Conservation (phyloP, 2,113 vertebrate genomes). For the Arizona elegans region DNA sequence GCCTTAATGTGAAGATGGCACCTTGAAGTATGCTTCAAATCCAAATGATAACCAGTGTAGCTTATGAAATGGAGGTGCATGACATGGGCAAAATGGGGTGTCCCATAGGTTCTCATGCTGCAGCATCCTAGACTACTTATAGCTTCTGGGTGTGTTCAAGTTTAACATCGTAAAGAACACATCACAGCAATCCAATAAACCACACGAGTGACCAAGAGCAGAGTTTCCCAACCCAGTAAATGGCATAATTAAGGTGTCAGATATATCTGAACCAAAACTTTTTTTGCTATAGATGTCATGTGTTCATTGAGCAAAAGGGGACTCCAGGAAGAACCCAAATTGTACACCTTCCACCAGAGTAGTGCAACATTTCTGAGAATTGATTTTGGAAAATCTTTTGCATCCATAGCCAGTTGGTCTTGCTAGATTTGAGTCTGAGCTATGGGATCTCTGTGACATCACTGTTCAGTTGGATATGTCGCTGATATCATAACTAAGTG, state of each 20-base stretch:
- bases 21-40: background rate
- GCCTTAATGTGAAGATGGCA: background rate
- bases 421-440: background rate
- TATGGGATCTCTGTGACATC: background rate
- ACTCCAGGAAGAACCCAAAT: background rate
- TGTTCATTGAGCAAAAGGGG: background rate
- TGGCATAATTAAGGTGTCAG: background rate
- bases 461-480: background rate
- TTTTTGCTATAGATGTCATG: background rate
- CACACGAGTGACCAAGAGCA: background rate
- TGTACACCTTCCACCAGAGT: background rate
- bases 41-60: background rate
- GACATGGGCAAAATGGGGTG: background rate
- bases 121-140: background rate
- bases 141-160: background rate
- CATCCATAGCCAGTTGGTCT: background rate
- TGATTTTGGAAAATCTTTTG: background rate
- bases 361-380: background rate
- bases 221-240: background rate
- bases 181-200: background rate
- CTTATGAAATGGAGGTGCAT: background rate
- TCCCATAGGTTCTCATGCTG: background rate
- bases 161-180: background rate
- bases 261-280: background rate
- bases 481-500: background rate